Evolutionary conservation across 2,797 vertebrate species (phyloP).

Genomic region (Thalassophryne amazonica): DNA sequence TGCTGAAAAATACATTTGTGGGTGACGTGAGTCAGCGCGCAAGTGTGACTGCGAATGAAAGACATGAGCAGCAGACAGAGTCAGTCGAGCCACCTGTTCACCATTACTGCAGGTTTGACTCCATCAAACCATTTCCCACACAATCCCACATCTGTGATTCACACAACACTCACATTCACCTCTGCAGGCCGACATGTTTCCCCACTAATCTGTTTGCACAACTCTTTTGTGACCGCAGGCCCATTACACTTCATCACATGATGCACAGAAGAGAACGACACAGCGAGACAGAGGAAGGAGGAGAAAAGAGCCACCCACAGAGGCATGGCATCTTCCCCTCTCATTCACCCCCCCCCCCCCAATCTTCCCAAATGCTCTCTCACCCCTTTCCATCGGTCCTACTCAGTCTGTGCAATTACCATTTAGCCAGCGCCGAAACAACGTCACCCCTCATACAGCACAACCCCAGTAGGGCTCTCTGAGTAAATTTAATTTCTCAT

Average conservation of each 20-base stretch:
- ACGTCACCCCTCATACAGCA: constrained; percentile 50
- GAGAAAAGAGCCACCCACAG: constrained; percentile 51
- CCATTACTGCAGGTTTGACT: constrained; percentile 60
- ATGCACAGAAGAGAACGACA: constrained; percentile 35
- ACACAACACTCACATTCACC: constrained; percentile 65
- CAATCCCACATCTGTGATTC: constrained; percentile 66
- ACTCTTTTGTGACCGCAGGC: constrained; percentile 67
- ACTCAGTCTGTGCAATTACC: constrained; percentile 54
- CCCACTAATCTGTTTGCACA: constrained; percentile 76
- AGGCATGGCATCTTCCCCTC: constrained; percentile 25
- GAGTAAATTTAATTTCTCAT: constrained; percentile 79
- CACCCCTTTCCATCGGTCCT: constrained; percentile 9
- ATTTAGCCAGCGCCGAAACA: constrained; percentile 46
- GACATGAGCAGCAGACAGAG: constrained; percentile 17
- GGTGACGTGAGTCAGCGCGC: neutral
- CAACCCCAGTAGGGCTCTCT: constrained; percentile 39
- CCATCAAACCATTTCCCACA: constrained; percentile 66
- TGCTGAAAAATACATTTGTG: constrained; percentile 24
- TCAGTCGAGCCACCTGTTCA: constrained; percentile 55
- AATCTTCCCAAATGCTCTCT: too few relatives aligned
- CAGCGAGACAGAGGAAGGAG: constrained; percentile 3
- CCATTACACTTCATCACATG: constrained; percentile 65
- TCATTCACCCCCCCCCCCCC: constrained; percentile 10
- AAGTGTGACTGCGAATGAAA: neutral
- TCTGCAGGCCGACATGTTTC: constrained; percentile 62